These are phyloP conservation scores for Drosophila trapezifrons DNA, from an alignment of 1,140 invertebrate species.

Conservation along the genomic window DNA sequence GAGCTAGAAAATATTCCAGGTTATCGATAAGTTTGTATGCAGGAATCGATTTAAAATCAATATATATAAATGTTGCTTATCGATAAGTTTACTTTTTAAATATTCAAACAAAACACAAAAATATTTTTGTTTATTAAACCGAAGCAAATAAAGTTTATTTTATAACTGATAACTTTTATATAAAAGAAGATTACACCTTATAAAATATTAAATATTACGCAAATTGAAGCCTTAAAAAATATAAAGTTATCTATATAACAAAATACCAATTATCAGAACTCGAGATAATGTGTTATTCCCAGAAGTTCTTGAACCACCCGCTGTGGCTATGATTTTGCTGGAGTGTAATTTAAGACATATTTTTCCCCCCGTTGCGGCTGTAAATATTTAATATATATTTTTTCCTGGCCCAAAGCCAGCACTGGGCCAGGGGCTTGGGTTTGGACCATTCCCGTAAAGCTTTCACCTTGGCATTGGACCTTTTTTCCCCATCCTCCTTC, in stretches of 20 bases:
- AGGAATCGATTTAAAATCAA: background rate
- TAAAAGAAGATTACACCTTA: too few relatives aligned
- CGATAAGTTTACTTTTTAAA: too few relatives aligned
- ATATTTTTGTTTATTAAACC: too few relatives aligned
- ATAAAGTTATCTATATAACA: too few relatives aligned
- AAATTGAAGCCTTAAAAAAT: too few relatives aligned
- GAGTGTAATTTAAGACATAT: slow-evolving; percentile 70
- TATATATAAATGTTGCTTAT: background rate
- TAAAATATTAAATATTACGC: too few relatives aligned
- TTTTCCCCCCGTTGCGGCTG: slow-evolving; percentile 52
- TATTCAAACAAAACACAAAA: too few relatives aligned
- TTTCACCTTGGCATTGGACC: slow-evolving; percentile 21
- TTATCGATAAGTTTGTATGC: too few relatives aligned
- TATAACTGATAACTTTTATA: too few relatives aligned
- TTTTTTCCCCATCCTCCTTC: background rate
- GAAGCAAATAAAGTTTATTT: too few relatives aligned
- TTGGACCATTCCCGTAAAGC: slow-evolving; percentile 63
- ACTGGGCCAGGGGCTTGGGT: background rate
- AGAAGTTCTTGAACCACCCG: background rate
- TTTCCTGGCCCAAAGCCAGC: slow-evolving; percentile 1
- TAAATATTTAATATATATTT: slow-evolving; percentile 78
- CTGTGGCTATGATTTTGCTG: slow-evolving; percentile 14
- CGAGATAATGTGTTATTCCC: background rate
- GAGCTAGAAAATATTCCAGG: too few relatives aligned
- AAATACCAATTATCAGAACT: background rate